Evolutionary conservation across 37 sponge, comb jelly and placozoan species (phyloP).

Genomic region (Ephydatia muelleri): DNA sequence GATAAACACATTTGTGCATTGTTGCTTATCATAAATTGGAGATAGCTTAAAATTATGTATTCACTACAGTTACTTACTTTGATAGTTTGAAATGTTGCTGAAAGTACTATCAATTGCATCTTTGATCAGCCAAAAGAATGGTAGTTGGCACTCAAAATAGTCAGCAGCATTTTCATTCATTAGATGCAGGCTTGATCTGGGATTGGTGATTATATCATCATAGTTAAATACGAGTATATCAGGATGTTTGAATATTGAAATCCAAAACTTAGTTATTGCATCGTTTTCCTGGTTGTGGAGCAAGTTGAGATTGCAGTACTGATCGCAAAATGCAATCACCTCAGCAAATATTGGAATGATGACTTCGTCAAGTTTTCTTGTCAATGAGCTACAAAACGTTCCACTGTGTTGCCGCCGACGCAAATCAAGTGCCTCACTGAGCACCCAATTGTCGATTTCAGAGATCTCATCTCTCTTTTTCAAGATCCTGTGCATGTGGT

Average conservation of each 20-base stretch:
- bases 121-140: constrained; percentile 83
- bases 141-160: constrained; percentile 63
- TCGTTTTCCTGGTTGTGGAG: neutral
- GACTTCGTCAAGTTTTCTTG: constrained; percentile 63
- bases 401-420: constrained; percentile 63
- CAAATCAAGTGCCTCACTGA: constrained; percentile 11
- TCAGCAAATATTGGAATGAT: constrained; percentile 60
- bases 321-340: constrained; percentile 60
- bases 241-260: constrained; percentile 22
- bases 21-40: too few relatives aligned
- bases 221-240: constrained; percentile 18
- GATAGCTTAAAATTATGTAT: too few relatives aligned
- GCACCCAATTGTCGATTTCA: neutral
- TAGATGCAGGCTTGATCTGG: constrained; percentile 17
- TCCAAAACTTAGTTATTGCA: constrained; percentile 50
- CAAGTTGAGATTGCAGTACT: constrained; percentile 57
- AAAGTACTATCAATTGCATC: constrained; percentile 49
- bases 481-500: neutral
- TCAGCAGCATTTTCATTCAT: constrained; percentile 2
- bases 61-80: constrained; percentile 44
- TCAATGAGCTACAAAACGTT: constrained; percentile 55
- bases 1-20: too few relatives aligned
- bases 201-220: neutral
- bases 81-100: neutral
- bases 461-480: neutral